These are phyloP conservation scores for Hylaea fasciaria DNA, from an alignment of 2,888 invertebrate genomes.

Conservation along the genomic window DNA sequence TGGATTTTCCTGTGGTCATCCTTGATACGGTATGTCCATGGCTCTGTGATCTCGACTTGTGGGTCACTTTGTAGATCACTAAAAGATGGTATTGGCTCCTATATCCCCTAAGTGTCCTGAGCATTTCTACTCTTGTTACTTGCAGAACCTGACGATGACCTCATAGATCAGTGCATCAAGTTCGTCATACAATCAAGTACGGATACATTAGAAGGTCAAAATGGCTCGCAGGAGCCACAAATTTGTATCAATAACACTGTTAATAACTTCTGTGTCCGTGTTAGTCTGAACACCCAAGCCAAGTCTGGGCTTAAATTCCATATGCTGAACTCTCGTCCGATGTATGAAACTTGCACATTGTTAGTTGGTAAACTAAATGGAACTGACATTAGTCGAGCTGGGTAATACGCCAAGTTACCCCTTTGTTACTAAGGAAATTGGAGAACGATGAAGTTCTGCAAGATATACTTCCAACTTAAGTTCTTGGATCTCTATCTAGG, in stretches of 20 bases:
- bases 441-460: conserved; percentile 29
- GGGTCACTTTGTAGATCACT: no score
- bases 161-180: no score
- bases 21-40: no score
- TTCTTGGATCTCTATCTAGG: background rate
- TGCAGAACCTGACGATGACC: no score
- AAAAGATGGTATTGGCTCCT: no score
- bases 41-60: no score
- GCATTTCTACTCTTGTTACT: no score
- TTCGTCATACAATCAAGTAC: no score
- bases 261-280: conserved; percentile 56
- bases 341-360: conserved; percentile 61
- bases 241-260: conserved; percentile 61
- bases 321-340: conserved; percentile 56
- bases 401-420: conserved; percentile 36
- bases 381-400: conserved; percentile 50
- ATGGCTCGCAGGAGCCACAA: conserved; percentile 37
- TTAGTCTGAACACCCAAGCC: conserved; percentile 46
- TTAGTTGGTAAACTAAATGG: conserved; percentile 57
- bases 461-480: conserved; percentile 9
- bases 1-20: no score
- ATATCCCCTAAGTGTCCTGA: no score
- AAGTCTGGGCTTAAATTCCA: conserved; percentile 52
- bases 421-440: conserved; percentile 32
- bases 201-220: no score